Evolutionary conservation across 2,797 vertebrate species (phyloP).

Genomic region (Lepus oiostolus): DNA sequence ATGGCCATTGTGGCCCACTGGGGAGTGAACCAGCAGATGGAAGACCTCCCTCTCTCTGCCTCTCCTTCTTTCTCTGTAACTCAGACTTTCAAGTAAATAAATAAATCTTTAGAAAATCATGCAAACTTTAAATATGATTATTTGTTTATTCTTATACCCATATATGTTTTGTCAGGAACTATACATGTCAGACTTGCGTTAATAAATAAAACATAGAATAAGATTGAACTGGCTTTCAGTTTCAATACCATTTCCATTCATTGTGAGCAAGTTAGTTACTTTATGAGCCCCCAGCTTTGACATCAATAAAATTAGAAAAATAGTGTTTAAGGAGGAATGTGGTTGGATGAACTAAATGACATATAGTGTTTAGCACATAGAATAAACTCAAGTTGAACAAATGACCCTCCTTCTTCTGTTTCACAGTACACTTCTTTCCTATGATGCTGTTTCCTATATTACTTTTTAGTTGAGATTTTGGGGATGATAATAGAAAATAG

Average conservation of each 20-base stretch:
- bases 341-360: background rate
- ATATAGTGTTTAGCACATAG: background rate
- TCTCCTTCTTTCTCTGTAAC: no score
- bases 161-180: background rate
- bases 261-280: background rate
- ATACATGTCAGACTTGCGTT: background rate
- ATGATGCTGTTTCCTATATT: background rate
- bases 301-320: constrained; percentile 5
- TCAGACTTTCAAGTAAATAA: no score
- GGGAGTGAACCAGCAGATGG: no score
- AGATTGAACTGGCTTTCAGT: background rate
- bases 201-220: background rate
- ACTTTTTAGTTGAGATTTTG: background rate
- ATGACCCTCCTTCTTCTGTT: background rate
- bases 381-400: background rate
- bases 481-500: background rate
- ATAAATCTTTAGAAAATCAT: background rate
- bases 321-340: background rate
- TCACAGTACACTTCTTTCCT: background rate
- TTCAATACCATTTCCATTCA: background rate
- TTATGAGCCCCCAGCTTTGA: background rate
- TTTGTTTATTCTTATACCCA: background rate
- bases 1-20: no score
- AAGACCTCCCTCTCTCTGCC: no score
- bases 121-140: background rate